Evolutionary conservation across 2,888 invertebrate genomes (phyloP).

Genomic region (Scaptomyza tumidula): DNA sequence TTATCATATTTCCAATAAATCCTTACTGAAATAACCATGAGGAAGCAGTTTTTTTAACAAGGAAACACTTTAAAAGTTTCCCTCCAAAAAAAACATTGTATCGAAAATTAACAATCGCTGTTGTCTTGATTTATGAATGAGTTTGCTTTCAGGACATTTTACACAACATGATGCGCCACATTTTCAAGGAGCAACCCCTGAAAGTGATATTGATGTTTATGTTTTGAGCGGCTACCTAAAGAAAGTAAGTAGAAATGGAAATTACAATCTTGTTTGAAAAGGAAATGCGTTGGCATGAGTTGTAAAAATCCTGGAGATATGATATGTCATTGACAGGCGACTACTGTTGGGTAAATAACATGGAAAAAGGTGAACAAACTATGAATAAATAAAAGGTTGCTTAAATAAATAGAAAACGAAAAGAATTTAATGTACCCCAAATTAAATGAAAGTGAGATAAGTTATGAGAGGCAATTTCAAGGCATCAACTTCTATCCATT

Average conservation of each 20-base stretch:
- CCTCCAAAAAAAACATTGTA: slow-evolving; percentile 39
- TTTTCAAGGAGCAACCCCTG: slow-evolving; percentile 34
- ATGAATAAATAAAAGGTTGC: slow-evolving; percentile 2
- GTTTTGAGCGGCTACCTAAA: slow-evolving; percentile 60
- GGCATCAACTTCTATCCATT: background rate
- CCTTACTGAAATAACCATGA: slow-evolving; percentile 68
- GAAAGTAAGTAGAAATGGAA: slow-evolving; percentile 69
- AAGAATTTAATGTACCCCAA: background rate
- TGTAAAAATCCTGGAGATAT: slow-evolving; percentile 37
- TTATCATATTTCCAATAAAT: slow-evolving; percentile 66
- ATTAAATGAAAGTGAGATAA: background rate
- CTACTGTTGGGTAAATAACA: slow-evolving; percentile 44
- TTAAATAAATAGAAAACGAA: background rate
- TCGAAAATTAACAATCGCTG: slow-evolving; percentile 69
- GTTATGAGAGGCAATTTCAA: background rate
- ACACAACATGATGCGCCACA: slow-evolving; percentile 51
- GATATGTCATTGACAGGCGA: slow-evolving; percentile 53
- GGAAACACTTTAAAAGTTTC: slow-evolving; percentile 61
- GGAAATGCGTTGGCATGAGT: slow-evolving; percentile 55
- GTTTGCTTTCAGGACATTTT: slow-evolving; percentile 64
- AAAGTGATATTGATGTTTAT: slow-evolving; percentile 7
- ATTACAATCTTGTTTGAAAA: slow-evolving; percentile 56
- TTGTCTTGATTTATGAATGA: slow-evolving; percentile 74
- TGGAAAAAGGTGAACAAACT: slow-evolving; percentile 29
- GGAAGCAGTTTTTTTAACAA: slow-evolving; percentile 61